A percentile compares a stretch with the other conserved stretches of the same genome.
phyloP scores from a whole-genome alignment of 2,888 invertebrate genomes.

The Latheticus oryzae region DNA sequence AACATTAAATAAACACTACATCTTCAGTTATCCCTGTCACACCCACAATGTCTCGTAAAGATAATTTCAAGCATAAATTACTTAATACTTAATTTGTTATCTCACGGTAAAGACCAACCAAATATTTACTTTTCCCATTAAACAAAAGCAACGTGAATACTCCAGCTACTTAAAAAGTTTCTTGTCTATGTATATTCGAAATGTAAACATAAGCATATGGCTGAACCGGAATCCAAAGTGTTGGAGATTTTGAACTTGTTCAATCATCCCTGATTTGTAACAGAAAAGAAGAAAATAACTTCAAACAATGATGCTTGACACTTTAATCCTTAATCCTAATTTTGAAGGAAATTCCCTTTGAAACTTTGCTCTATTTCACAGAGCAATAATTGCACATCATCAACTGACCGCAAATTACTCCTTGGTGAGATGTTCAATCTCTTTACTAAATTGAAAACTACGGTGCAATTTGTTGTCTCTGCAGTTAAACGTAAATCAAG shows the following conservation, averaged over 20 bases:
- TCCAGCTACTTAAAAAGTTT: conserved; percentile 31
- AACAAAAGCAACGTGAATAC: conserved; percentile 31
- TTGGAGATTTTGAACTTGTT: conserved; percentile 13
- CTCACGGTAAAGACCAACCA: conserved; percentile 34
- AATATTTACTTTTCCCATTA: conserved; percentile 39
- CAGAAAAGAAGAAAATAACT: background rate
- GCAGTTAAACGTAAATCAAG: too few species aligned
- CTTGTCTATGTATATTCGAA: conserved; percentile 9
- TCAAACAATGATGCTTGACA: too few species aligned
- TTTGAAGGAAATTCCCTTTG: too few species aligned
- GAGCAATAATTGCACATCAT: too few species aligned
- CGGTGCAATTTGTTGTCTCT: too few species aligned
- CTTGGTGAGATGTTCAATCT: too few species aligned
- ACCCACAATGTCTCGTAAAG: too few species aligned
- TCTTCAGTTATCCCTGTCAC: background rate
- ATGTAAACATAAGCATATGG: conserved; percentile 28
- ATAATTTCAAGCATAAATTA: conserved; percentile 32
- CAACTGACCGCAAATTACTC: too few species aligned
- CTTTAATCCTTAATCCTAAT: too few species aligned
- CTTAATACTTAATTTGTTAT: conserved; percentile 38
- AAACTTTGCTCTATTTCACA: too few species aligned
- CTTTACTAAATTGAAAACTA: too few species aligned
- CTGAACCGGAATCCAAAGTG: conserved; percentile 9
- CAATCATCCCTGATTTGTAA: background rate
- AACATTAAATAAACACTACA: conserved; percentile 14